Evolutionary conservation across 2,888 invertebrate genomes (phyloP), one percentile per base, ranked within the genome.

Genomic region (Sphaerophoria taeniata): DNA sequence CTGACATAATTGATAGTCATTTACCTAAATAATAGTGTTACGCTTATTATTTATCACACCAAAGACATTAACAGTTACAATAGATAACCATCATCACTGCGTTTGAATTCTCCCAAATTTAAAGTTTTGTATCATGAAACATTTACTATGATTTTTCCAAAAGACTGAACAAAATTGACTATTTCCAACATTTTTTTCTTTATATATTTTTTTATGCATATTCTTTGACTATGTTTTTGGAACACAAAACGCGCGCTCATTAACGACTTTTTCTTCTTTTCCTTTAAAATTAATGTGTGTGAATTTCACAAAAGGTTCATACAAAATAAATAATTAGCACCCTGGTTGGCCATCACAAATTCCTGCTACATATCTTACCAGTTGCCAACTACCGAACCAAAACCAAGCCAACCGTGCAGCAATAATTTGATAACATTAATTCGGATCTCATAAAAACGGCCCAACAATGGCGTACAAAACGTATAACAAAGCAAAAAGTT

Each of bases 371-470:
- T 3, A 51, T 31, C 43, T 14, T 39, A 43, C 51, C 3, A 51
- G 6, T 60, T 31, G 6, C 34, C 43, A 47, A 67, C 55, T 31
- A 51, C 47, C 4, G 45, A 14, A 7, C 65, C 34, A 65, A 65
- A 65, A 47, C 56, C 80, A 76, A 72, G 56, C 80, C 69, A 73
- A 80, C 72, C 85, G 80, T 85, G 85, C 76, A 76, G 70, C 85
- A 85, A 85, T 85, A 80, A 85, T 85, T 85, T 85, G 85, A 85
- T 85, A 73, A 85, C 80, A 85, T 85, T 80, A 80, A 76, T 61
- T 82, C 56, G 73, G 72, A 80, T 85, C 85, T 85, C 80, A 85
- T 80, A 76, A 76, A 80, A 76, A 72, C 63, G 78, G 74, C 85
- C 63, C 11, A 76, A 76, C 83, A 84, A 84, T 84, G 83, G 78